A percentile compares a stretch with the other conserved stretches of the same genome.
These are phyloP conservation scores for Odontomyia ornata DNA, from an alignment of 2,888 invertebrate species.

Conservation along the genomic window DNA sequence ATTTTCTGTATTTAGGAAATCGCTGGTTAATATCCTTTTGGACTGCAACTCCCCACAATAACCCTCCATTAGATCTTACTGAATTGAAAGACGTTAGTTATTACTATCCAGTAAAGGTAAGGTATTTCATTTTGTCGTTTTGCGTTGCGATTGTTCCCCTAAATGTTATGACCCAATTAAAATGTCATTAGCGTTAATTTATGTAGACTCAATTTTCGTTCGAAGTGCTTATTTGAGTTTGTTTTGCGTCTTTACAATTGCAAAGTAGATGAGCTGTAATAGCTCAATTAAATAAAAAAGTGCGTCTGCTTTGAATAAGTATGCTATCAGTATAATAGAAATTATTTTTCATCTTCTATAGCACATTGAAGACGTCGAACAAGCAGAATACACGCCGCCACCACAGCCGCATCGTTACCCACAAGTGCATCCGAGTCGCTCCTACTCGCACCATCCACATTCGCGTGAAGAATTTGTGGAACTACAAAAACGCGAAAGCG, in stretches of 20 bases:
- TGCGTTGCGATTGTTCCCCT: too few species aligned
- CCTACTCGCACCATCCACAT: constrained; percentile 51
- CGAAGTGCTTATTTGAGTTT: too few species aligned
- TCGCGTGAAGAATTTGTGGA: constrained; percentile 68
- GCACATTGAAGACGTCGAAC: constrained; percentile 40
- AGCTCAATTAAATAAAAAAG: too few species aligned
- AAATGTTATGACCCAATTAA: too few species aligned
- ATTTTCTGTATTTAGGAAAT: constrained; percentile 69
- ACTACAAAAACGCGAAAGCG: constrained; percentile 81
- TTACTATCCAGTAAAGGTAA: constrained; percentile 57
- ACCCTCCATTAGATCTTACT: constrained; percentile 81
- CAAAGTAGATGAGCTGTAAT: too few species aligned
- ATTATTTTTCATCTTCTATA: not conserved
- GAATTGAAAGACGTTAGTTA: constrained; percentile 72
- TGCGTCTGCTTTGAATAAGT: too few species aligned
- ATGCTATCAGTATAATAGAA: too few species aligned
- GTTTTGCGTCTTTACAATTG: too few species aligned
- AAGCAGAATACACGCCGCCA: constrained; percentile 51
- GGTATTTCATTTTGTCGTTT: not conserved
- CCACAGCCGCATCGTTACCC: constrained; percentile 54
- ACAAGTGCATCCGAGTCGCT: constrained; percentile 36
- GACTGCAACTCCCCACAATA: constrained; percentile 84
- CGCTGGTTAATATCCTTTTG: constrained; percentile 86
- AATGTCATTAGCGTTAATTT: too few species aligned
- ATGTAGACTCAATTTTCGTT: too few species aligned